Evolutionary conservation across 2,113 vertebrate genomes (phyloP).

Genomic region (Ginglymostoma cirratum): DNA sequence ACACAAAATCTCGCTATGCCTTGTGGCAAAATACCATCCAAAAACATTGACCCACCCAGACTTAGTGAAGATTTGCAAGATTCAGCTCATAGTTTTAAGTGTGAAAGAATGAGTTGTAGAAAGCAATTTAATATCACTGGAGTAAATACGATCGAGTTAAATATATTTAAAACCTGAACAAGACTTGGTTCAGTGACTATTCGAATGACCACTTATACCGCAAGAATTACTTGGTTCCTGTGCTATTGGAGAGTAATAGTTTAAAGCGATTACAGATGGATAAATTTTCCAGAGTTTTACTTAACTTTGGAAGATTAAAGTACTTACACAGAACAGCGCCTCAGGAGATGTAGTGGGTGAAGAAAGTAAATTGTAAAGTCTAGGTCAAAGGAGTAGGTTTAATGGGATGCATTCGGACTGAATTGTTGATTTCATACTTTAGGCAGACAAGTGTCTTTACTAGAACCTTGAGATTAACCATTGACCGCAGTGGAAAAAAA

Average conservation of each 20-base stretch:
- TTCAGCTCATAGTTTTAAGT: no score
- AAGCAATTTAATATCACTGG: not conserved
- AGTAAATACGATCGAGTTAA: not conserved
- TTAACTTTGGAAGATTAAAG: not conserved
- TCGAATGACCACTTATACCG: not conserved
- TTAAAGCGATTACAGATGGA: not conserved
- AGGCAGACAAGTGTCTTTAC: not conserved
- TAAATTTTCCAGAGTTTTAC: not conserved
- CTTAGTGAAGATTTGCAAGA: no score
- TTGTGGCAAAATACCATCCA: no score
- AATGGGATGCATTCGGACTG: not conserved
- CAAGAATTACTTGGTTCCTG: not conserved
- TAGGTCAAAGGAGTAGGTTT: not conserved
- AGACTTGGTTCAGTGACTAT: not conserved
- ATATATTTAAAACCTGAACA: not conserved
- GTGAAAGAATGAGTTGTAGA: not conserved
- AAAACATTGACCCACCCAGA: no score
- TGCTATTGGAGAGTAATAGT: not conserved
- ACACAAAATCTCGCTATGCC: no score
- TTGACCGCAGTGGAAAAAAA: not conserved
- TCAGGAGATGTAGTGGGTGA: not conserved
- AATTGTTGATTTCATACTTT: not conserved
- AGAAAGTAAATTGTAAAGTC: no score
- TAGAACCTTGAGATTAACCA: not conserved
- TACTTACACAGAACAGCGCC: not conserved